phyloP scores from a whole-genome alignment of 2,888 invertebrate species.

The Drosophila mayaguana region DNA sequence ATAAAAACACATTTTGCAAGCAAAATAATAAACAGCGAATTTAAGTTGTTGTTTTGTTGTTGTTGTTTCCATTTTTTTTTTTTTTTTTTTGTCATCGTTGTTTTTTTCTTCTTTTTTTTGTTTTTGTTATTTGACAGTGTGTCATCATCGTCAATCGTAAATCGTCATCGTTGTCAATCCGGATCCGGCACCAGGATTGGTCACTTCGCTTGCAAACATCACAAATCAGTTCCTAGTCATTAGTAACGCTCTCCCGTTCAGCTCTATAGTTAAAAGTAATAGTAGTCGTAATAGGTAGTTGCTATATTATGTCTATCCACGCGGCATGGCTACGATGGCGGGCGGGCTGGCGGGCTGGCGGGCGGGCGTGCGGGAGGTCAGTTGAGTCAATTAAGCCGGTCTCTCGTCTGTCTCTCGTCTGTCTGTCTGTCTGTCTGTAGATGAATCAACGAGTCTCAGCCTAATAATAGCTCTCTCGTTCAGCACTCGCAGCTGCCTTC shows the following conservation, averaged over 20 bases:
- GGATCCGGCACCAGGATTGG: constrained; percentile 42
- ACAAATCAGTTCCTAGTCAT: constrained; percentile 78
- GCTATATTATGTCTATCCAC: constrained; percentile 50
- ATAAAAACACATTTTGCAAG: constrained; percentile 68
- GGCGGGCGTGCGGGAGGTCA: background rate
- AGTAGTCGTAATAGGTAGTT: constrained; percentile 37
- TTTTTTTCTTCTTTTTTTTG: constrained; percentile 26
- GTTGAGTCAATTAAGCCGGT: background rate
- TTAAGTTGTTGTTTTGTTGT: constrained; percentile 30
- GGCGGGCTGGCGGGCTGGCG: constrained; percentile 30
- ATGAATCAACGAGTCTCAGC: constrained; percentile 28
- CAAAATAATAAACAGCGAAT: constrained; percentile 57
- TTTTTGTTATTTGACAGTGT: constrained; percentile 17
- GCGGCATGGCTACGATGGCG: constrained; percentile 68
- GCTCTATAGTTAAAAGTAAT: constrained; percentile 59
- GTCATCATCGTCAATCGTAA: constrained; percentile 25
- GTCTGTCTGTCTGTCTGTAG: constrained; percentile 10
- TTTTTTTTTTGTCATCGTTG: constrained; percentile 36
- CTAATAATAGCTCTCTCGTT: constrained; percentile 20
- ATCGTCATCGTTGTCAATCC: constrained; percentile 31
- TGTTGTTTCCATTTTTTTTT: constrained; percentile 4
- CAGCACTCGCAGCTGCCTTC: constrained; percentile 13
- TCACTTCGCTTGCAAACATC: constrained; percentile 78
- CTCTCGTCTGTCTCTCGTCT: background rate
- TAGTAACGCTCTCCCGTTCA: constrained; percentile 67